phyloP scores from a whole-genome alignment of 2,113 vertebrate genomes.

The Leptobrachium ailaonicum region DNA sequence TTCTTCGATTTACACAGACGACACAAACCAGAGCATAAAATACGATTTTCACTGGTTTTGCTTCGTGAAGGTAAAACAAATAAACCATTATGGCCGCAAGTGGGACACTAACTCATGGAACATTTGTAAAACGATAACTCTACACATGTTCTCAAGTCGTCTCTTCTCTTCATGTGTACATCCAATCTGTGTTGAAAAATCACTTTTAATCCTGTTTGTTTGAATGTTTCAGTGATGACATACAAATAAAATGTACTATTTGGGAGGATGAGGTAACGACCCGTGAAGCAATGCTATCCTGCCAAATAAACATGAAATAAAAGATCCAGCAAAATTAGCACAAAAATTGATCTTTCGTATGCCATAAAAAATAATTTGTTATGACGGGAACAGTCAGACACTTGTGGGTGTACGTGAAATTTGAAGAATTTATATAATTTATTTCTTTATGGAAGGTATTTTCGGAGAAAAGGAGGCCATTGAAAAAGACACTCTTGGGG shows the following conservation, averaged over 20 bases:
- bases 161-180: not conserved
- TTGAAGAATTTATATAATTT: no score
- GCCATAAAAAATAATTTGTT: not conserved
- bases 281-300: not conserved
- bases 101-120: no score
- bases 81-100: no score
- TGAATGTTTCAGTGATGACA: not conserved
- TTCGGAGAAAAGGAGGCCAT: no score
- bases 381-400: not conserved
- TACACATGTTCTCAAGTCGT: not conserved
- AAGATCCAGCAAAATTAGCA: not conserved
- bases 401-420: not conserved
- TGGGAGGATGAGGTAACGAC: not conserved
- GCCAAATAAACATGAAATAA: not conserved
- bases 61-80: no score
- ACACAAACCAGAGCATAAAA: no score
- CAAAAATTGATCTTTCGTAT: not conserved
- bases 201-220: not conserved
- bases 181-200: not conserved
- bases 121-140: no score
- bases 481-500: no score
- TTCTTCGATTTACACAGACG: no score
- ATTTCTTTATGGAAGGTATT: no score
- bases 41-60: no score
- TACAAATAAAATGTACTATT: not conserved